These are phyloP conservation scores for Phylloscopus whistleri DNA, from an alignment of 2,113 vertebrate species.

Conservation along the genomic window DNA sequence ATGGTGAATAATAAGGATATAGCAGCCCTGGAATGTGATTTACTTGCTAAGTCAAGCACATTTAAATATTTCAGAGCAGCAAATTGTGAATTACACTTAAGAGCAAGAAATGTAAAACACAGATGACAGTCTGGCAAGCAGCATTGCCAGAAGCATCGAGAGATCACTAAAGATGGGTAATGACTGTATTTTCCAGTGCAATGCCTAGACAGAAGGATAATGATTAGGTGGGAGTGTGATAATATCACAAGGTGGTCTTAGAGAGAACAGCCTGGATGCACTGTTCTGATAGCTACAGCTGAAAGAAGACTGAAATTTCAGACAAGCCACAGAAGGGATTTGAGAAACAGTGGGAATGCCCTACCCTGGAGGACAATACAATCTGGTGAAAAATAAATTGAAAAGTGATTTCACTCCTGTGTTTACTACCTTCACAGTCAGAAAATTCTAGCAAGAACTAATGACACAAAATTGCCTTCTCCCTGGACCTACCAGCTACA, in stretches of 20 bases:
- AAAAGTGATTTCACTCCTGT: neutral
- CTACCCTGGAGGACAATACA: neutral
- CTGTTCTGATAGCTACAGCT: neutral
- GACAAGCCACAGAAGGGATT: neutral
- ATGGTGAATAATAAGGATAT: neutral
- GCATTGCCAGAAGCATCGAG: rapidly evolving
- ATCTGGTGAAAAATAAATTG: neutral
- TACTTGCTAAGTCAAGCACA: neutral
- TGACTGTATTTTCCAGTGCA: rapidly evolving
- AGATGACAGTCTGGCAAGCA: neutral
- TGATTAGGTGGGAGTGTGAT: neutral
- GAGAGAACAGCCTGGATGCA: neutral
- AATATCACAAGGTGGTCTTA: neutral
- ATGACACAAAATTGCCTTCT: neutral
- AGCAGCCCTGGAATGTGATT: neutral
- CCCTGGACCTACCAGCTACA: neutral
- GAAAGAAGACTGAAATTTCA: neutral
- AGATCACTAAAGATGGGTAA: neutral
- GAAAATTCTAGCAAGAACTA: neutral
- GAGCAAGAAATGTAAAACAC: neutral
- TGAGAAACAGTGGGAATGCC: neutral
- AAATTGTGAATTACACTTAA: neutral
- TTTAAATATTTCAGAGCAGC: neutral
- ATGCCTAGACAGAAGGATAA: neutral
- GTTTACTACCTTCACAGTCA: neutral